phyloP scores from a whole-genome alignment of 2,888 invertebrate species.

The Candidula unifasciata region DNA sequence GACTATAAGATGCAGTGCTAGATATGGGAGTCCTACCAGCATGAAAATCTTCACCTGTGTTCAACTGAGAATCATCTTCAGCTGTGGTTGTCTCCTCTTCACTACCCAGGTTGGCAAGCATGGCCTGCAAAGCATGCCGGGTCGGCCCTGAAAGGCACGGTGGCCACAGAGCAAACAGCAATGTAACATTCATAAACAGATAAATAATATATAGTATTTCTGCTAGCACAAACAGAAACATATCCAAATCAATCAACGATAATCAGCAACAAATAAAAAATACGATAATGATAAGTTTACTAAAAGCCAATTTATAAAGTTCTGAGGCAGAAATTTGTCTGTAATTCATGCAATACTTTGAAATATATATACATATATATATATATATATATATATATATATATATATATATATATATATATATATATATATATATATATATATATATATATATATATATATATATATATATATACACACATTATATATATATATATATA shows the following conservation, averaged over 20 bases:
- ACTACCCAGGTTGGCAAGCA: conserved; percentile 78
- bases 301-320: too few relatives aligned
- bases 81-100: conserved; percentile 63
- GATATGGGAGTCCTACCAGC: conserved; percentile 38
- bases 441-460: too few relatives aligned
- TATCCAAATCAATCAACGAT: background rate
- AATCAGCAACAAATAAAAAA: background rate
- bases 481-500: too few relatives aligned
- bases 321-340: too few relatives aligned
- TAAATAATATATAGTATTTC: background rate
- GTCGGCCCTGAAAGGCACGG: conserved; percentile 75
- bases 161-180: conserved; percentile 36
- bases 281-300: background rate
- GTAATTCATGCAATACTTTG: too few relatives aligned
- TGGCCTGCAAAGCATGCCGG: conserved; percentile 78
- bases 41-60: conserved; percentile 16
- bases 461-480: too few relatives aligned
- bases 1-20: background rate
- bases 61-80: background rate
- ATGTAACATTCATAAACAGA: background rate
- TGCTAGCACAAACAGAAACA: conserved; percentile 8
- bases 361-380: too few relatives aligned
- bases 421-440: too few relatives aligned
- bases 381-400: too few relatives aligned
- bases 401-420: too few relatives aligned